Percentiles rank a stretch among this genome's conserved stretches.
phyloP scores from a whole-genome alignment of 2,797 vertebrate genomes.

The Carapus acus region DNA sequence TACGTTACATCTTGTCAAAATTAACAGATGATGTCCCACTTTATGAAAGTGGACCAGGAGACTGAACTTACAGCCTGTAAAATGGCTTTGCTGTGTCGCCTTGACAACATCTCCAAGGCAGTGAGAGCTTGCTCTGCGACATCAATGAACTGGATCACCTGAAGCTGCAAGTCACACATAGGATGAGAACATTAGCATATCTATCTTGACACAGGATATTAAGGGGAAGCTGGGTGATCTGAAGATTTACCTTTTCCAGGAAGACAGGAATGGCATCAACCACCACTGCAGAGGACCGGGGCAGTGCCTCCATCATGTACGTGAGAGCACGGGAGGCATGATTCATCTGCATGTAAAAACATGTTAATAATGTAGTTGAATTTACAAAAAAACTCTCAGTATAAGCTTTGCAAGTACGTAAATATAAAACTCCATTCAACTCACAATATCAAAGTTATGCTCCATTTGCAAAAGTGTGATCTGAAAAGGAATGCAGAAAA shows the following conservation, averaged over 20 bases:
- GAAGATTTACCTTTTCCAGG: slow-evolving; percentile 88
- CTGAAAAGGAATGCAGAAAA: slow-evolving; percentile 67
- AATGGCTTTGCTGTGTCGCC: slow-evolving; percentile 99
- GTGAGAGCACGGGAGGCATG: slow-evolving; percentile 98
- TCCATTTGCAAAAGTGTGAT: slow-evolving; percentile 99
- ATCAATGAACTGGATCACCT: slow-evolving; percentile 99
- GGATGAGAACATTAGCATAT: slow-evolving; percentile 31
- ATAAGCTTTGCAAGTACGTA: no score
- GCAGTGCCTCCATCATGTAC: slow-evolving; percentile 99
- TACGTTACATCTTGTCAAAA: background rate
- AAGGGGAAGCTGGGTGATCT: background rate
- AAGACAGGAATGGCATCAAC: slow-evolving; percentile 99
- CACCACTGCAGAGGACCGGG: slow-evolving; percentile 96
- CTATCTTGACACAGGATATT: slow-evolving; percentile 15
- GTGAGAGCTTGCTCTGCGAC: slow-evolving; percentile 98
- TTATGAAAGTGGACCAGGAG: background rate
- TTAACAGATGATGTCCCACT: background rate
- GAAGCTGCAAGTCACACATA: slow-evolving; percentile 74
- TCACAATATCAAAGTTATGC: slow-evolving; percentile 99
- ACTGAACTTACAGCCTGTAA: slow-evolving; percentile 88
- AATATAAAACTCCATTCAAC: slow-evolving; percentile 57
- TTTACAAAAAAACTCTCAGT: background rate
- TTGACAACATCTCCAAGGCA: slow-evolving; percentile 97
- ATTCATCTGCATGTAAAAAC: slow-evolving; percentile 82
- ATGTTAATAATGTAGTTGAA: background rate